phyloP scores from a whole-genome alignment of 1,140 invertebrate genomes.

The Matsumurasca onukii region DNA sequence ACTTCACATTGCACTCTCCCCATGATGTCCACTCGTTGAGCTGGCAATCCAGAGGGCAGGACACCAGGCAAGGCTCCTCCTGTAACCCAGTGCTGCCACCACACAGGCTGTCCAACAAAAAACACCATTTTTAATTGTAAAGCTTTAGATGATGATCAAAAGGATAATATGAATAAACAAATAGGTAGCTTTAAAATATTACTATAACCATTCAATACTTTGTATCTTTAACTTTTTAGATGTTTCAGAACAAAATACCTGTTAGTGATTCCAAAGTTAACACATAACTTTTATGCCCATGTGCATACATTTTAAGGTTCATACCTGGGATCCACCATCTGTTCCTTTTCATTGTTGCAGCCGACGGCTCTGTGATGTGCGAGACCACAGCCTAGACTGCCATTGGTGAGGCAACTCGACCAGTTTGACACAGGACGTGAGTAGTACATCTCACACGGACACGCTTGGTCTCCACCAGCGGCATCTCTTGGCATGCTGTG shows the following conservation, averaged over 20 bases:
- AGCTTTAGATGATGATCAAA: no score
- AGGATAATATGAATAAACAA: no score
- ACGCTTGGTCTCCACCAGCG: constrained; percentile 47
- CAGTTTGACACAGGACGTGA: constrained; percentile 48
- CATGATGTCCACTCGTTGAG: constrained; percentile 61
- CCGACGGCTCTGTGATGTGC: constrained; percentile 47
- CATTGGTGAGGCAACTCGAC: constrained; percentile 50
- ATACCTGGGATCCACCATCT: constrained; percentile 49
- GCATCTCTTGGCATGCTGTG: constrained; percentile 39
- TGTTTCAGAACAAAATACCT: no score
- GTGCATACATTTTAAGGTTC: no score
- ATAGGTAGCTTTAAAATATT: no score
- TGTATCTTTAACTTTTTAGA: no score
- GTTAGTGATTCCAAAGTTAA: no score
- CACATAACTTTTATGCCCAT: not conserved
- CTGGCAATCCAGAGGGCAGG: constrained; percentile 63
- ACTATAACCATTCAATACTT: not conserved
- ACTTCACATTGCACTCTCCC: constrained; percentile 54
- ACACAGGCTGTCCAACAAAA: constrained; percentile 44
- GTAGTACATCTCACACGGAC: constrained; percentile 49
- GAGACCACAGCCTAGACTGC: constrained; percentile 49
- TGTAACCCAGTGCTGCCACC: constrained; percentile 49
- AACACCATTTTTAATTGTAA: no score
- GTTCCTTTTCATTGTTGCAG: constrained; percentile 47
- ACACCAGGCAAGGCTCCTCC: constrained; percentile 59